Evolutionary conservation across 2,888 invertebrate species (phyloP).

Genomic region (Mechanitis messenoides): DNA sequence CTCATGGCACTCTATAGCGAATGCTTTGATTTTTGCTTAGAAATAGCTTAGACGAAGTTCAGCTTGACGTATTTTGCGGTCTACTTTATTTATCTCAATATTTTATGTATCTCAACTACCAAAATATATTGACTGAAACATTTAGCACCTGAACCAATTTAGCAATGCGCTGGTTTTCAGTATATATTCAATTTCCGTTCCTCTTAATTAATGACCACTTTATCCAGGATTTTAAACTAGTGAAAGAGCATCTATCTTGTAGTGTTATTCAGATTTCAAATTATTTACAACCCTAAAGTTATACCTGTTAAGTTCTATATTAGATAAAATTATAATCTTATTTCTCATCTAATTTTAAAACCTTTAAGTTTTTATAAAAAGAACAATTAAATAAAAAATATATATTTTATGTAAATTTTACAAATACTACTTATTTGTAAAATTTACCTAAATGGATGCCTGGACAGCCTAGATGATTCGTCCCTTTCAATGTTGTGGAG

Average conservation of each 20-base stretch:
- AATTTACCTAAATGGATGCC: slow-evolving; percentile 23
- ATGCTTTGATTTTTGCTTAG: too few species aligned
- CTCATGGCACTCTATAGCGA: too few species aligned
- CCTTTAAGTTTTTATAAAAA: too few species aligned
- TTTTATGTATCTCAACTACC: slow-evolving; percentile 22
- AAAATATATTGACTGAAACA: slow-evolving; percentile 34
- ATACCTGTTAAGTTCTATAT: background rate
- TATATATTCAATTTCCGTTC: slow-evolving; percentile 32
- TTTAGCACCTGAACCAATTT: slow-evolving; percentile 36
- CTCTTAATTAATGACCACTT: slow-evolving; percentile 33
- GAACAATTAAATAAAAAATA: too few species aligned
- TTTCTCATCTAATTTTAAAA: too few species aligned
- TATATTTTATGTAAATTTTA: too few species aligned
- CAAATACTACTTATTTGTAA: too few species aligned
- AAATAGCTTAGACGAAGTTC: too few species aligned
- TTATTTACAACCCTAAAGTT: slow-evolving; percentile 19
- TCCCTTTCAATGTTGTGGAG: slow-evolving; percentile 24
- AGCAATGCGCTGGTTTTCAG: slow-evolving; percentile 30
- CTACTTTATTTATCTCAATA: slow-evolving; percentile 31
- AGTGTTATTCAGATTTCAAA: slow-evolving; percentile 18
- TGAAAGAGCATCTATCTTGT: slow-evolving; percentile 28
- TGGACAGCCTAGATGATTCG: slow-evolving; percentile 25
- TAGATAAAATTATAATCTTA: too few species aligned
- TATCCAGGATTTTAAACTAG: slow-evolving; percentile 26
- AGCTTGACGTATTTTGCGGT: slow-evolving; percentile 18